Conservation (phyloP, 2,888 invertebrate species). For the Netelia fuscicornis region DNA sequence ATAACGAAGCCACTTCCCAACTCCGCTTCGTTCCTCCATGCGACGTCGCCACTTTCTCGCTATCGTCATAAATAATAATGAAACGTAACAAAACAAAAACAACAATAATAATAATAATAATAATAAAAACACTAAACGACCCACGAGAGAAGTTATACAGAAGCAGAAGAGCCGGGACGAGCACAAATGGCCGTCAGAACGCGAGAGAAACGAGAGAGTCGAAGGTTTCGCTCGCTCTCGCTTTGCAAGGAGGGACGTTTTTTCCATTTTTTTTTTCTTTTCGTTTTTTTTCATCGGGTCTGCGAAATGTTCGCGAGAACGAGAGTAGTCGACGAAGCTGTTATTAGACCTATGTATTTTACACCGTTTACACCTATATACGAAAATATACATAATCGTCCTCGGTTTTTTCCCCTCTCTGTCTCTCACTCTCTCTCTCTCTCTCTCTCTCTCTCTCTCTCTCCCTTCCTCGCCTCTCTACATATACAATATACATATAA, state of each 20-base stretch:
- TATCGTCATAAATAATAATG: constrained; percentile 57
- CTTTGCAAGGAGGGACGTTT: constrained; percentile 29
- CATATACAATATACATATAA: neutral
- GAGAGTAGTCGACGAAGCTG: constrained; percentile 71
- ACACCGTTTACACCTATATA: constrained; percentile 15
- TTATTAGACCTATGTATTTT: constrained; percentile 57
- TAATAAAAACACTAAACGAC: constrained; percentile 11
- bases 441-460: too few relatives aligned
- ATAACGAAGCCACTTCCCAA: neutral
- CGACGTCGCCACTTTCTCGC: constrained; percentile 8
- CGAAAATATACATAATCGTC: constrained; percentile 1
- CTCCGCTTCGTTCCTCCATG: neutral
- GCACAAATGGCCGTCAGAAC: constrained; percentile 66
- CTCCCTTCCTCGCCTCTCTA: too few relatives aligned
- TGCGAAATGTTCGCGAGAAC: constrained; percentile 68
- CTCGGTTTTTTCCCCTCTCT: too few relatives aligned
- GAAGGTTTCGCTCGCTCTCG: constrained; percentile 68
- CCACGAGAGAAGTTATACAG: constrained; percentile 66
- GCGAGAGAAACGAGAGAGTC: constrained; percentile 46
- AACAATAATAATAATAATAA: neutral
- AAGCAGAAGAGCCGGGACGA: constrained; percentile 72
- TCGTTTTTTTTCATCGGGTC: constrained; percentile 40
- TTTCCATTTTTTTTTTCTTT: neutral
- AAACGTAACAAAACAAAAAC: constrained; percentile 7
- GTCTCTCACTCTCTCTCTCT: neutral